Conservation (phyloP, 2,888 invertebrate genomes). For the Ophion obscuratus region DNA sequence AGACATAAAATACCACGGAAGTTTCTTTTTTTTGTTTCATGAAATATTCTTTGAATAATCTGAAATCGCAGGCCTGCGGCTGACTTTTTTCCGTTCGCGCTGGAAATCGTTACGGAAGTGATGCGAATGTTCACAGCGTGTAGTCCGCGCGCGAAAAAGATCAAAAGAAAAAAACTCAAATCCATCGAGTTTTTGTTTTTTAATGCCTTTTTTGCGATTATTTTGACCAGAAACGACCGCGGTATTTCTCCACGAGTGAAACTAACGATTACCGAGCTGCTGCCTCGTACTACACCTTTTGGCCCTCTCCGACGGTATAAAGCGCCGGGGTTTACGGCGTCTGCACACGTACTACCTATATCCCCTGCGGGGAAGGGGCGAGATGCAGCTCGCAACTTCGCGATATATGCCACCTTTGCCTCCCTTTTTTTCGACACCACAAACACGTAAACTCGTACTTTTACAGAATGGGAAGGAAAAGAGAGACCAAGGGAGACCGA, state of each 20-base stretch:
- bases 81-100: neutral
- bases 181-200: slow-evolving; percentile 57
- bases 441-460: slow-evolving; percentile 42
- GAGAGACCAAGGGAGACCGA: neutral
- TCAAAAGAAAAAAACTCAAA: slow-evolving; percentile 41
- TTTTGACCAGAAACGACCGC: slow-evolving; percentile 75
- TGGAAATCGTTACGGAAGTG: slow-evolving; percentile 33
- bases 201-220: slow-evolving; percentile 60
- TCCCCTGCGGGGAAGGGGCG: slow-evolving; percentile 27
- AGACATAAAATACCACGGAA: neutral
- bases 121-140: slow-evolving; percentile 29
- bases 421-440: slow-evolving; percentile 24
- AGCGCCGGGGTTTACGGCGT: slow-evolving; percentile 76
- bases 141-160: slow-evolving; percentile 30
- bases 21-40: neutral
- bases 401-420: slow-evolving; percentile 20
- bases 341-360: slow-evolving; percentile 64
- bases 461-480: neutral
- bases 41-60: slow-evolving; percentile 9
- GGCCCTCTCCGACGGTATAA: slow-evolving; percentile 73
- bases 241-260: slow-evolving; percentile 79
- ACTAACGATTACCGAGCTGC: slow-evolving; percentile 78
- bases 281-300: slow-evolving; percentile 72
- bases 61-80: slow-evolving; percentile 16
- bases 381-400: slow-evolving; percentile 21